Evolutionary conservation across 2,888 invertebrate genomes (phyloP), one percentile per base, ranked within the genome.

Genomic region (Ethmia dodecea): DNA sequence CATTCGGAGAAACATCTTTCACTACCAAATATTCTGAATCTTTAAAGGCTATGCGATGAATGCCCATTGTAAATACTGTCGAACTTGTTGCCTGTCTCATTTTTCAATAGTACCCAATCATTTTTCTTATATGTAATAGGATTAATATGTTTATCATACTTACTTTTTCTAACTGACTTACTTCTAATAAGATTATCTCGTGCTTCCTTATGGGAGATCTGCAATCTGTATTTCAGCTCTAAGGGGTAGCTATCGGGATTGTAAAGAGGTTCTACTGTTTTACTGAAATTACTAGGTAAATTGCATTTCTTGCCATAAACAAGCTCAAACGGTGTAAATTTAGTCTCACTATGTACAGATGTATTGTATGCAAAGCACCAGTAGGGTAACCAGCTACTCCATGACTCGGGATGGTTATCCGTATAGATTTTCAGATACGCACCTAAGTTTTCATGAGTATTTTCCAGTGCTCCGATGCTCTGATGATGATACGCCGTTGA

Each of bases 401-500:
- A 45, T 3, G 10, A 13, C 2, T 35, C 38, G 16, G 37, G 18
- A 12, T 40, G 30, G 24, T 38, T 36, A 1, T 42, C 45, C 28
- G 28, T 22, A 22, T 45, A 38, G 16, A 43, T 43, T 8, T 40
- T 25, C 28, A 42, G 28, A 37, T 35, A 46, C 20, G 33, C 24
- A 14, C 28, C 20, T 18, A 42, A 16, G n/a, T 24, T 11, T 34
- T 42, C 38, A 14, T 43, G 43, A 3, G 34, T 25, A 11, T 35
- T 33, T 27, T 47, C 42, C 5, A 47, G 24, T 11, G 35, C 25
- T 15, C 30, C 25, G 8, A 30, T 29, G 13, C 26, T 25, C 11
- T 32, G 14, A 15, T 49, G 48, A 31, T 49, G 44, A 26, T 45
- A 44, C 3, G 48, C 43, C 10, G 44, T 43, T 3, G 41, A 44